Base-by-base conservation (phyloP, 1,140 invertebrate genomes). In the Carposina sasakii region DNA sequence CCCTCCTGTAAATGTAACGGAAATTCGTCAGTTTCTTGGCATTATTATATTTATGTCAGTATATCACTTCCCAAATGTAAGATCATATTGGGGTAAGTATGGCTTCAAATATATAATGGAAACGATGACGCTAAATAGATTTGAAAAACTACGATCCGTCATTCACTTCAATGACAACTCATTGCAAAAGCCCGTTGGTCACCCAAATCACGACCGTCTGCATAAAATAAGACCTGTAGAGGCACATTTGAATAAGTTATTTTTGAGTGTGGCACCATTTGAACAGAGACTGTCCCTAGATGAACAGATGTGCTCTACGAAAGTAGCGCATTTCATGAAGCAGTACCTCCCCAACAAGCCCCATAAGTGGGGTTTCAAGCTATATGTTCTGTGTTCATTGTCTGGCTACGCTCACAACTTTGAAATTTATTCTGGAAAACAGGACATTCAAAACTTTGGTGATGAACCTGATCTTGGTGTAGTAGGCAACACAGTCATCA, bases 161-260 rank as follows among this genome's bases (percentile, higher is more conserved):
- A 40, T 61, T 34, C 52, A 66, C 16, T 55, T 66, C 42, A 60
- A 66, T 45, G 49, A 67, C 17, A 57, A 59, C 33, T 13, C n/a
- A 6, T 1, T 12, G 17, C 51, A 63, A 22, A 41, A 42, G 21
- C 52, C 63, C 28, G 22, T 54, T 33, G 52, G 30, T 33, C 57
- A 63, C 34, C 57, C 58, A 24, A 21, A 70, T 6, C 57, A 70
- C 17, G 69, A 82, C 52, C 52, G 63, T 42, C 59, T 78, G 3
- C 63, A 66, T 54, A 85, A 81, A 65, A 61, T 82, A 31, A 54
- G 66, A 51, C 70, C 70, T 37, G 13, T 85, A 16, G 15, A 16
- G 8, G n/a, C 15, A n/a, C 33, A 34, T 16, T 34, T 34, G 33
- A 34, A n/a, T n/a, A n/a, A n/a, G n/a, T n/a, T n/a, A n/a, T n/a